These are phyloP conservation scores for Drosophila bocki DNA, from an alignment of 1,140 invertebrate genomes.

Conservation along the genomic window DNA sequence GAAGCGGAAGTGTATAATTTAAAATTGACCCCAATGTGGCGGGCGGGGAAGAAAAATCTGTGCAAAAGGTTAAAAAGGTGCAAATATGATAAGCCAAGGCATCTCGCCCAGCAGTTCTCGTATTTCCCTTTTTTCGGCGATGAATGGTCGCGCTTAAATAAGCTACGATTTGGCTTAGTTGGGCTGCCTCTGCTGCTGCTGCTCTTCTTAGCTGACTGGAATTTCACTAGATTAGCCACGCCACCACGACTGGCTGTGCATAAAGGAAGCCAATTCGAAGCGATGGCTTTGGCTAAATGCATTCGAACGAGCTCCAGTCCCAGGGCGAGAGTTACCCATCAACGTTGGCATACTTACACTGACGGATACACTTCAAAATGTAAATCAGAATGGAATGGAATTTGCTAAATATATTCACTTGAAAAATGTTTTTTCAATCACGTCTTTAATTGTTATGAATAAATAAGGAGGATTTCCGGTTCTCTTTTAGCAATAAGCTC, in stretches of 20 bases:
- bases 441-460: not conserved
- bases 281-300: conserved; percentile 19
- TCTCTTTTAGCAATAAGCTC: too few relatives aligned
- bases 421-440: too few relatives aligned
- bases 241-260: conserved; percentile 12
- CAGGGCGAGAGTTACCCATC: conserved; percentile 11
- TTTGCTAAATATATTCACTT: too few relatives aligned
- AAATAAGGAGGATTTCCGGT: not conserved
- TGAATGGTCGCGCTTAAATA: conserved; percentile 18
- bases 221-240: conserved; percentile 53
- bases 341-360: conserved; percentile 1
- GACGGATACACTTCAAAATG: not conserved
- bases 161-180: conserved; percentile 22
- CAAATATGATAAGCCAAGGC: conserved; percentile 72
- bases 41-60: conserved; percentile 28
- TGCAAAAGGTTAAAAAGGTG: conserved; percentile 54
- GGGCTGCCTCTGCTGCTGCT: not conserved
- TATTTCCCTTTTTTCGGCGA: conserved; percentile 1
- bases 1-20: conserved; percentile 82
- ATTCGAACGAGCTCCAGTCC: conserved; percentile 6
- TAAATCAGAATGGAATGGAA: not conserved
- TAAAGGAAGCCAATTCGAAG: conserved; percentile 23
- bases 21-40: conserved; percentile 74
- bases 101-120: conserved; percentile 14
- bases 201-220: conserved; percentile 4